Conservation (phyloP, 2,888 invertebrate species). For the Peribatodes rhomboidaria region DNA sequence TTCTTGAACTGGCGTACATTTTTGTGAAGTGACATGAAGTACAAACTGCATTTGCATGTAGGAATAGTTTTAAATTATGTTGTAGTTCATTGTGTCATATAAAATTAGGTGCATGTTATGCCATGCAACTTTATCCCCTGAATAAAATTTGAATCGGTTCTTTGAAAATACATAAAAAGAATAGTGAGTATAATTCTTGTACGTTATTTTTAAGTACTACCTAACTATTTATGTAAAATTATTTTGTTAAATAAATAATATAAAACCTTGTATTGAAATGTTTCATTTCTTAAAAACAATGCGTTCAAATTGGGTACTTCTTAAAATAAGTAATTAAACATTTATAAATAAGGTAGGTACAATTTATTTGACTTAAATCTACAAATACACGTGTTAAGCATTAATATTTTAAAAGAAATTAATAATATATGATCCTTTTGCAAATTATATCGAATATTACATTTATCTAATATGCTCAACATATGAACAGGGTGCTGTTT, state of each 20-base stretch:
- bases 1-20: neutral
- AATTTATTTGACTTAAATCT: slow-evolving; percentile 79
- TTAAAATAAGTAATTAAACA: slow-evolving; percentile 32
- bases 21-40: slow-evolving; percentile 14
- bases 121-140: slow-evolving; percentile 15
- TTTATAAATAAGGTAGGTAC: slow-evolving; percentile 63
- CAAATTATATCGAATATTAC: slow-evolving; percentile 41
- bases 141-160: slow-evolving; percentile 17
- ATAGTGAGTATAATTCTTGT: slow-evolving; percentile 14
- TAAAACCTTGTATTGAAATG: slow-evolving; percentile 29
- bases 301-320: neutral
- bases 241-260: slow-evolving; percentile 46
- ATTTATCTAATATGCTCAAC: slow-evolving; percentile 30
- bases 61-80: slow-evolving; percentile 39
- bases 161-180: slow-evolving; percentile 17
- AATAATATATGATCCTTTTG: slow-evolving; percentile 38
- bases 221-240: slow-evolving; percentile 43
- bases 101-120: slow-evolving; percentile 24
- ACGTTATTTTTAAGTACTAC: slow-evolving; percentile 32
- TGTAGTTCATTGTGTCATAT: slow-evolving; percentile 46
- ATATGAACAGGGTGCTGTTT: slow-evolving; percentile 9
- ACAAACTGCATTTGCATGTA: slow-evolving; percentile 13
- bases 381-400: slow-evolving; percentile 74
- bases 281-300: neutral
- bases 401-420: slow-evolving; percentile 56